Evolutionary conservation across 2,113 vertebrate genomes (phyloP), one percentile per base, ranked within the genome.

Genomic region (Myotis yumanensis): DNA sequence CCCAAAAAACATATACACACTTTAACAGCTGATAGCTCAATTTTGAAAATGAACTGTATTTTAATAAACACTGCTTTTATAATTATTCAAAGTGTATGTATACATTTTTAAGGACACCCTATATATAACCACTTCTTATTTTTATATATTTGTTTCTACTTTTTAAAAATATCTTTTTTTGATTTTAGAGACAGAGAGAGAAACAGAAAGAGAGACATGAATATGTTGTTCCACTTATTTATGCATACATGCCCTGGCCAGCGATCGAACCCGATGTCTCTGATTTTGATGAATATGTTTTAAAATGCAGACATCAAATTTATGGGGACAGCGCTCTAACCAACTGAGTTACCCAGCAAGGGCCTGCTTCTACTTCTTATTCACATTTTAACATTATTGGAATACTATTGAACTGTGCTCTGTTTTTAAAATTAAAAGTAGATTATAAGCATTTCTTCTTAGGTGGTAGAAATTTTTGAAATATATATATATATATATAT

Each of bases 381-480:
- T 84, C 8, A 7, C 48, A 52, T 32, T 87, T 93, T 95, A 88
- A 87, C 20, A 40, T 80, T 48, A 76, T 59, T 91, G 51, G 91
- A 66, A 51, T 59, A 51, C 48, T 80, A 3, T 43, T 94, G 62
- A 93, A 69, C 23, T 89, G 11, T 68, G 7, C 8, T 77, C 2
- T 30, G 54, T 37, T 75, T 86, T 83, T 52, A 84, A 82, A 80
- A 71, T 77, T 95, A 69, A 75, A 48, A 54, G 76, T 88, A 64
- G 43, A 73, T 57, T 75, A 64, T 52, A 69, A 59, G 11, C 3
- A 35, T 75, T 93, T 94, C 59, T 91, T 22, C 11, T 75, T 91
- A 89, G 32, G 37, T 95, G 22, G 40, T 77, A 43, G 22, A 77
- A 10, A 71, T 66, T 90, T 20, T 94, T 97, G 92, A 35, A 76